phyloP scores from a whole-genome alignment of 2,797 vertebrate genomes.

The Falco berigora region DNA sequence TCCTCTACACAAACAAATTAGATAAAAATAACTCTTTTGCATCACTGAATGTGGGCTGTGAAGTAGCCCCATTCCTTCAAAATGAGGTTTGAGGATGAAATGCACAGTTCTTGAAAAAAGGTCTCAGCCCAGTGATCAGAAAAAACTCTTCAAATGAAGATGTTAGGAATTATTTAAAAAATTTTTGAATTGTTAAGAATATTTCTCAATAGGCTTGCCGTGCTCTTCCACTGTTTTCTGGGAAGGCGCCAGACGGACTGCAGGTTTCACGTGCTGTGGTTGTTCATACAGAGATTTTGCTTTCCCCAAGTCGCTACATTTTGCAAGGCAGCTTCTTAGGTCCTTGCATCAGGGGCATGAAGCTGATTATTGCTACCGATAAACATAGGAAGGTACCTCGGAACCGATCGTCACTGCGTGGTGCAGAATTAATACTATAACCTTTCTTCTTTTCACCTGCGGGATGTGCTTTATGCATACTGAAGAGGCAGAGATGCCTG shows the following conservation, averaged over 20 bases:
- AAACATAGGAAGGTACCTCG: neutral
- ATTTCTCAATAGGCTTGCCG: neutral
- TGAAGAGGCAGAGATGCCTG: neutral
- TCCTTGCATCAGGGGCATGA: neutral
- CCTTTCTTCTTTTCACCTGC: neutral
- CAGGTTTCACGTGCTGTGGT: neutral
- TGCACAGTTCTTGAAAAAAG: neutral
- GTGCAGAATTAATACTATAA: neutral
- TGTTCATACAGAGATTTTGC: fast-evolving
- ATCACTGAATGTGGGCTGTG: neutral
- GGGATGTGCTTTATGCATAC: neutral
- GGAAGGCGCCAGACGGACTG: neutral
- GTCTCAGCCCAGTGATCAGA: fast-evolving
- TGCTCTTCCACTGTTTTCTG: neutral
- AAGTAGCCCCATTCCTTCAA: neutral
- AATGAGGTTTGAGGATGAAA: neutral
- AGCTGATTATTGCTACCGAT: neutral
- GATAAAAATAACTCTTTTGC: neutral
- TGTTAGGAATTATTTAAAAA: neutral
- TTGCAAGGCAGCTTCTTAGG: neutral
- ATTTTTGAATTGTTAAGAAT: neutral
- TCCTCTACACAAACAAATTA: neutral
- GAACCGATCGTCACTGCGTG: neutral
- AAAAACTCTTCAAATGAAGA: neutral
- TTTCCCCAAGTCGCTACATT: neutral